phyloP scores from a whole-genome alignment of 2,113 vertebrate genomes.

The Seriola dumerili region DNA sequence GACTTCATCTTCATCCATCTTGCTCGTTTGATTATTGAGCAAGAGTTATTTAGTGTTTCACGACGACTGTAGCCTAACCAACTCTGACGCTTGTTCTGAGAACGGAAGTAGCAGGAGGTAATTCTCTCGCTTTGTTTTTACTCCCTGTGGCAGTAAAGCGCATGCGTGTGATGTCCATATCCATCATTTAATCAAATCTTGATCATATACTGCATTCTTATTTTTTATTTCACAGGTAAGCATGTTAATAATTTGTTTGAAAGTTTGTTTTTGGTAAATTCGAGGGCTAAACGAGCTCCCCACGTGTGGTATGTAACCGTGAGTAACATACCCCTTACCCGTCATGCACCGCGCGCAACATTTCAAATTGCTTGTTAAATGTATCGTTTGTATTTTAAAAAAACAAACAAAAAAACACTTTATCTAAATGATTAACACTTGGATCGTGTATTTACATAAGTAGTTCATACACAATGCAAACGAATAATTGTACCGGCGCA shows the following conservation, averaged over 20 bases:
- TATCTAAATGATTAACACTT: too few species aligned
- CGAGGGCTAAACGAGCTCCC: not conserved
- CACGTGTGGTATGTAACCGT: accelerated
- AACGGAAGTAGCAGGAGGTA: constrained; percentile 5
- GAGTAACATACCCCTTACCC: constrained; percentile 18
- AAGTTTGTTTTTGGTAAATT: not conserved
- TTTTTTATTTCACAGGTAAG: not conserved
- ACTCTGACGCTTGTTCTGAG: not conserved
- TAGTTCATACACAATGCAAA: too few species aligned
- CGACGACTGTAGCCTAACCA: not conserved
- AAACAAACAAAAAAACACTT: too few species aligned
- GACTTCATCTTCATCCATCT: not conserved
- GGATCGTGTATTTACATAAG: too few species aligned
- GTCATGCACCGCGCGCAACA: constrained; percentile 47
- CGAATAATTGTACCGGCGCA: accelerated
- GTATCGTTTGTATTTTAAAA: too few species aligned
- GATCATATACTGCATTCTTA: accelerated
- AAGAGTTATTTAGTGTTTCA: not conserved
- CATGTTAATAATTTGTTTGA: accelerated
- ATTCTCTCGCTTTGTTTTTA: not conserved
- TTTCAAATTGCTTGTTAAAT: not conserved
- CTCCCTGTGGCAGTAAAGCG: not conserved
- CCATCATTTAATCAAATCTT: accelerated
- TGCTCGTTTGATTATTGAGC: not conserved
- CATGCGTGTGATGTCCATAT: not conserved